Conservation (phyloP, 2,797 vertebrate genomes). For the Enteromius trimaculatus region DNA sequence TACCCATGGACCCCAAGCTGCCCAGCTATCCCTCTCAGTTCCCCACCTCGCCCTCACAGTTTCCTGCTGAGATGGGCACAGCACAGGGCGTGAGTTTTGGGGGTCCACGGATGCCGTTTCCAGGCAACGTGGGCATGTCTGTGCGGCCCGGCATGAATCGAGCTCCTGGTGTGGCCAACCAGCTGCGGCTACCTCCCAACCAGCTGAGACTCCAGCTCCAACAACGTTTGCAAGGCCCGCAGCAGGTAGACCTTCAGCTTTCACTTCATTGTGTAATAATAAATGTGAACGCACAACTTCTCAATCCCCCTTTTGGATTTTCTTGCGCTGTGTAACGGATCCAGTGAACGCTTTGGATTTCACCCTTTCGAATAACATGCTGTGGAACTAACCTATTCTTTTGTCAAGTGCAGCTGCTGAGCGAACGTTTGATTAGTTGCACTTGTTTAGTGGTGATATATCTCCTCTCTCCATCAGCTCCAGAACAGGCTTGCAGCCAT, state of each 20-base stretch:
- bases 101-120: slow-evolving; percentile 80
- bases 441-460: slow-evolving; percentile 34
- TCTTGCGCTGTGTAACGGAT: slow-evolving; percentile 20
- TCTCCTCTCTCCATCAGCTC: slow-evolving; percentile 71
- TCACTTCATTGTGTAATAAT: slow-evolving; percentile 24
- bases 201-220: slow-evolving; percentile 92
- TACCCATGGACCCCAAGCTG: slow-evolving; percentile 85
- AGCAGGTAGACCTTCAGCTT: slow-evolving; percentile 80
- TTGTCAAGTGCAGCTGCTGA: slow-evolving; percentile 37
- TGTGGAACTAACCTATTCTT: slow-evolving; percentile 47
- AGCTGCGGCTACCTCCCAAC: slow-evolving; percentile 87
- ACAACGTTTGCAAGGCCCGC: slow-evolving; percentile 91
- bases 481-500: slow-evolving; percentile 88
- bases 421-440: slow-evolving; percentile 34
- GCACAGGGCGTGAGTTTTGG: slow-evolving; percentile 83
- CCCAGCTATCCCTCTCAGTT: slow-evolving; percentile 85
- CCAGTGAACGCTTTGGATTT: slow-evolving; percentile 11
- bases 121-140: slow-evolving; percentile 77
- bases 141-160: slow-evolving; percentile 78
- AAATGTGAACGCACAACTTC: slow-evolving; percentile 28
- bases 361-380: slow-evolving; percentile 20
- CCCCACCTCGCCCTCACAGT: slow-evolving; percentile 73
- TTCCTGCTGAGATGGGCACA: slow-evolving; percentile 80
- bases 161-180: slow-evolving; percentile 78
- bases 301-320: slow-evolving; percentile 4